A percentile compares a stretch with the other conserved stretches of the same genome.
Evolutionary conservation across 2,113 vertebrate genomes (phyloP).

Genomic region (Hucho hucho): DNA sequence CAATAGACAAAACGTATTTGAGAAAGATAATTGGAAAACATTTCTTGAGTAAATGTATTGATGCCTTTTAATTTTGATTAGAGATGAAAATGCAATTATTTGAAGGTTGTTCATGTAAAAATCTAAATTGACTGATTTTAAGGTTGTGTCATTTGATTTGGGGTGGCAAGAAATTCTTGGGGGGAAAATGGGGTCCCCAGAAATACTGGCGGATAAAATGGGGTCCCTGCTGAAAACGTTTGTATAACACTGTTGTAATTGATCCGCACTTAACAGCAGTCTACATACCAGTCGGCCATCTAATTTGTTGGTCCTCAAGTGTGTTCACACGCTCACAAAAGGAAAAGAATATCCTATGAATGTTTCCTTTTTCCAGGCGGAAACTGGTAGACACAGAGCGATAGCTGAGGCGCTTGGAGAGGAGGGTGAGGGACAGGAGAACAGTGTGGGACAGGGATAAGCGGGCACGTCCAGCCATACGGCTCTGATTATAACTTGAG

Average conservation of each 20-base stretch:
- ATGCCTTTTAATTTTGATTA: neutral
- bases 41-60: neutral
- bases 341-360: conserved; percentile 74
- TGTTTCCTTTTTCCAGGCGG: conserved; percentile 74
- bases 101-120: too few species aligned
- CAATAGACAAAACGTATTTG: neutral
- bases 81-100: too few species aligned
- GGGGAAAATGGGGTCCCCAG: too few species aligned
- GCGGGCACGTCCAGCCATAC: conserved; percentile 68
- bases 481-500: conserved; percentile 39
- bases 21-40: neutral
- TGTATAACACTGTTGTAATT: neutral
- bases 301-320: conserved; percentile 55
- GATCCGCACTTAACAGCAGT: neutral
- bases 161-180: too few species aligned
- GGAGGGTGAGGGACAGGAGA: conserved; percentile 71
- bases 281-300: conserved; percentile 64
- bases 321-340: conserved; percentile 69
- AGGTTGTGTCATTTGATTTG: too few species aligned
- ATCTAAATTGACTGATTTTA: too few species aligned
- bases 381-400: conserved; percentile 67
- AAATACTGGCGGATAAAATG: neutral
- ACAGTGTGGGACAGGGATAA: conserved; percentile 70
- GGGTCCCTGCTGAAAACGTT: too few species aligned
- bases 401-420: conserved; percentile 69